Base-by-base conservation (phyloP, 2,888 invertebrate genomes). In the Calameuta idolon region DNA sequence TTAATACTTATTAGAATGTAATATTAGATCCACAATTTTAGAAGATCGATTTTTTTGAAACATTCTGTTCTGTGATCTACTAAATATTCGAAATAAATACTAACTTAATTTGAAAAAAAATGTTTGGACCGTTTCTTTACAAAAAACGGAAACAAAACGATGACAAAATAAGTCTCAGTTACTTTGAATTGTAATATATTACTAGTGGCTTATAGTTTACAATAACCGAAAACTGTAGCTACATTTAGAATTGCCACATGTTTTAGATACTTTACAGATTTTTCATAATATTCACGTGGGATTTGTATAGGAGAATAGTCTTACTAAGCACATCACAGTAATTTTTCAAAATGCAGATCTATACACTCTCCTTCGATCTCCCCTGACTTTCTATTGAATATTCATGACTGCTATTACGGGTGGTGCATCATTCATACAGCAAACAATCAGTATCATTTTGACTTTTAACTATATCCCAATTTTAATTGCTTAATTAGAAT, bases 251-350 rank as follows among this genome's bases (percentile, higher is more conserved):
- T 84, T 76, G 78, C 69, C 82, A 79, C 80, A 85, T 79, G 76
- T 79, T 86, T 82, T 79, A 80, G 76, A 82, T 40, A 71, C 37
- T 35, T 34, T 15, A 11, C 31, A n/a, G 34, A 69, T 35, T 35
- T n/a, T n/a, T 71, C 74, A 23, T 1, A 69, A 69, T 75, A n/a
- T 55, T 55, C 55, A 9, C 9, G 55, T 55, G 55, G 40, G 37
- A 75, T 33, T 75, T 71, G 68, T 68, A 78, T 78, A 73, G 68
- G 73, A 78, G 73, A 78, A 71, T 78, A 78, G 81, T 87, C 84
- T 87, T 84, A 85, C 83, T 84, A 86, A 87, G 82, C 83, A 83
- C 87, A 89, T 89, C 88, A 88, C 87, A 89, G 87, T 82, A 84
- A 85, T 84, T 87, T 86, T 55, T 85, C 76, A 83, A 89, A 89